Conservation (phyloP, 2,797 vertebrate species). For the Sebastes melanostomus region DNA sequence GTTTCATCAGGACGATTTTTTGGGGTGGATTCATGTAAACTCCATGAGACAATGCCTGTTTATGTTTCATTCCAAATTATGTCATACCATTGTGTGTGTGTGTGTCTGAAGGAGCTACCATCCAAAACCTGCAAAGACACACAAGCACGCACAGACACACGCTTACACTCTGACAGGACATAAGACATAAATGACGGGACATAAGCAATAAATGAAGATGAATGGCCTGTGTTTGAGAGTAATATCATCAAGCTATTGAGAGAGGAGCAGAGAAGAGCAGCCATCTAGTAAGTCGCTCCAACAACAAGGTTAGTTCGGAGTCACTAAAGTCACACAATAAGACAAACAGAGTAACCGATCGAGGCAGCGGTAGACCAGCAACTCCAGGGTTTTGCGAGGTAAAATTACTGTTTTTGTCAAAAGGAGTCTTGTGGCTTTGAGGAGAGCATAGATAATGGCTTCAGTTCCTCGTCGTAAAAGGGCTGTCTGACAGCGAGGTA, state of each 20-base stretch:
- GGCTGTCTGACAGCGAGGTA: no score
- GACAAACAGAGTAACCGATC: neutral
- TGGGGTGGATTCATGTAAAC: neutral
- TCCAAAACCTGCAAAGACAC: neutral
- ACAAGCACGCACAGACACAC: neutral
- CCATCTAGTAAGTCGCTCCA: neutral
- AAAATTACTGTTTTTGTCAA: neutral
- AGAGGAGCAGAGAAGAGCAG: neutral
- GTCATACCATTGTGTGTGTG: neutral
- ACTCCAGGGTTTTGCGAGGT: neutral
- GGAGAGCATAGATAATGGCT: neutral
- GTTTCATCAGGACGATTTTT: neutral
- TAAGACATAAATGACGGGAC: neutral
- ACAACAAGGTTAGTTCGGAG: neutral
- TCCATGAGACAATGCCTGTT: neutral
- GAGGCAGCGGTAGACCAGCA: neutral
- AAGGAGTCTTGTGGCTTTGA: neutral
- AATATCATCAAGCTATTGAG: conserved; percentile 4
- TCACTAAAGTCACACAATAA: neutral
- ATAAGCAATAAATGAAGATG: conserved; percentile 25
- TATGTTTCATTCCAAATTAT: conserved; percentile 1
- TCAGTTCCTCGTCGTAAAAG: no score
- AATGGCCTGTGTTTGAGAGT: conserved; percentile 10
- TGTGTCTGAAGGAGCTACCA: neutral
- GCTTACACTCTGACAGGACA: neutral